Evolutionary conservation across 30 jellyfish, hydroid and myxozoan species (phyloP), one percentile per base, ranked within the genome.

Genomic region (Sanderia malayensis): DNA sequence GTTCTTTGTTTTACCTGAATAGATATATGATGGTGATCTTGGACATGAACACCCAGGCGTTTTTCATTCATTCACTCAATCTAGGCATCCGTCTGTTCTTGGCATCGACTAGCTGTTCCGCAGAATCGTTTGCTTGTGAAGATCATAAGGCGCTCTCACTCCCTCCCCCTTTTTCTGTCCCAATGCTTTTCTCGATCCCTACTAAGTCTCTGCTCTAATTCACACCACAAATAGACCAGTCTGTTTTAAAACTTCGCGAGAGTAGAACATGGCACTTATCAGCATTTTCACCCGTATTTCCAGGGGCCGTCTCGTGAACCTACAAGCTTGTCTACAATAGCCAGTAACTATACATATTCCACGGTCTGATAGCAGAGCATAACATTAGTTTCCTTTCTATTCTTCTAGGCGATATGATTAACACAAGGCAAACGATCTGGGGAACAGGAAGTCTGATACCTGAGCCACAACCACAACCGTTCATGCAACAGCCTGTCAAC

Each of bases 311-410:
- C n/a, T n/a, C n/a, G n/a, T n/a, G n/a, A n/a, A n/a, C n/a, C n/a
- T n/a, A n/a, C n/a, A n/a, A n/a, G n/a, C n/a, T n/a, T n/a, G n/a
- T n/a, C n/a, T n/a, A n/a, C n/a, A n/a, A n/a, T n/a, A n/a, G n/a
- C n/a, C n/a, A n/a, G n/a, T n/a, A n/a, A n/a, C n/a, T n/a, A n/a
- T n/a, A n/a, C n/a, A n/a, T n/a, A n/a, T n/a, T n/a, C n/a, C n/a
- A n/a, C n/a, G n/a, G n/a, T n/a, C n/a, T n/a, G n/a, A n/a, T n/a
- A 76, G 80, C 88, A 76, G 88, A 76, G 88, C 88, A 76, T 76
- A 21, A 76, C 88, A 24, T 67, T 2, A 24, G 64, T 66, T 58
- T 76, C 47, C 80, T n/a, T 61, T 76, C 88, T 76, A 80, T 76
- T 76, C 52, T 74, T 76, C 73, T 67, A 76, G 88, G 88, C 80